These are phyloP conservation scores for Iphiclides podalirius DNA, from an alignment of 2,888 invertebrate species.

Conservation along the genomic window DNA sequence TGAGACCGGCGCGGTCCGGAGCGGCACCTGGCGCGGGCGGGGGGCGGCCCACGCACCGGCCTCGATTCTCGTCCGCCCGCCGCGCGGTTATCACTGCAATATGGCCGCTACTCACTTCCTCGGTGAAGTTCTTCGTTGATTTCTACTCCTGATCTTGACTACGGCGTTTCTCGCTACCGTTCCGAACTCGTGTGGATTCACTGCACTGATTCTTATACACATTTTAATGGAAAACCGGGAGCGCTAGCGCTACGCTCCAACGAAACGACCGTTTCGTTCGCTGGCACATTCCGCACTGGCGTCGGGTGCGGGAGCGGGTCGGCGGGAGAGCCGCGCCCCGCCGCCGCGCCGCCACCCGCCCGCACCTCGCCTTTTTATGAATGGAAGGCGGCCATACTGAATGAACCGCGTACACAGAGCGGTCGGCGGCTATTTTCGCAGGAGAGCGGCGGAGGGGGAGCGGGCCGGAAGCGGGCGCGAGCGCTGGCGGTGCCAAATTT, in stretches of 20 bases:
- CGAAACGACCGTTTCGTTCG: slow-evolving; percentile 81
- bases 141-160: slow-evolving; percentile 79
- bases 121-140: slow-evolving; percentile 80
- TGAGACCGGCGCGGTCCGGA: slow-evolving; percentile 83
- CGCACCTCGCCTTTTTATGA: slow-evolving; percentile 84
- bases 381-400: slow-evolving; percentile 87
- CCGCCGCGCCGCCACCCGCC: slow-evolving; percentile 72
- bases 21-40: slow-evolving; percentile 79
- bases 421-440: slow-evolving; percentile 79
- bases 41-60: slow-evolving; percentile 81
- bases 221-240: slow-evolving; percentile 80
- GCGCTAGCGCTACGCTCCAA: slow-evolving; percentile 80
- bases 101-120: slow-evolving; percentile 81
- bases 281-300: slow-evolving; percentile 80
- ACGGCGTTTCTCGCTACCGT: slow-evolving; percentile 77
- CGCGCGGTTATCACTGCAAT: slow-evolving; percentile 81
- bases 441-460: slow-evolving; percentile 67
- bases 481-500: slow-evolving; percentile 78
- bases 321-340: slow-evolving; percentile 73
- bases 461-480: slow-evolving; percentile 77
- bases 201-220: slow-evolving; percentile 81
- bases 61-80: slow-evolving; percentile 81
- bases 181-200: slow-evolving; percentile 80
- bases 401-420: slow-evolving; percentile 83
- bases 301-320: slow-evolving; percentile 73